These are phyloP conservation scores for Drosophila nigritarsus DNA, from an alignment of 2,888 invertebrate genomes.

Conservation along the genomic window DNA sequence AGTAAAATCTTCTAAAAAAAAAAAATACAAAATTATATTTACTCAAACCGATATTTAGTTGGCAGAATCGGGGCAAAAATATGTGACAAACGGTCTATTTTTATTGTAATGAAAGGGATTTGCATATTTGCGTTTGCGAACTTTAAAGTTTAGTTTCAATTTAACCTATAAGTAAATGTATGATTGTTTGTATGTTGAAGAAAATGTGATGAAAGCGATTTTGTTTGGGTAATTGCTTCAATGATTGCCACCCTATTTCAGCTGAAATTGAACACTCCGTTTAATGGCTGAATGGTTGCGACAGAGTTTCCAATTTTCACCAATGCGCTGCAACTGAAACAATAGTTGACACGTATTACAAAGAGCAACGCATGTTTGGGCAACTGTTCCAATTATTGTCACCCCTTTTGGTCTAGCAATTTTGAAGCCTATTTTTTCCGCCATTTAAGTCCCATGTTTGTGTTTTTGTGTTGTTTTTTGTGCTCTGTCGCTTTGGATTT, in stretches of 20 bases:
- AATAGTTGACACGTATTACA: slow-evolving; percentile 17
- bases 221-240: neutral
- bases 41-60: neutral
- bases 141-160: neutral
- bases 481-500: slow-evolving; percentile 41
- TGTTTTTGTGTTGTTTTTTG: slow-evolving; percentile 15
- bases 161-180: neutral
- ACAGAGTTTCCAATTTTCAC: neutral
- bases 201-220: neutral
- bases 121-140: neutral
- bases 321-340: neutral
- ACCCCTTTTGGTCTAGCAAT: slow-evolving; percentile 41
- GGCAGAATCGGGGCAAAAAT: neutral
- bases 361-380: slow-evolving; percentile 17
- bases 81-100: neutral
- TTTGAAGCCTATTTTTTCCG: slow-evolving; percentile 13
- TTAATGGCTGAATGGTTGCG: neutral
- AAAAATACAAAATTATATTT: neutral
- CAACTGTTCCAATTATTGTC: slow-evolving; percentile 61
- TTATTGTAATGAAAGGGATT: neutral
- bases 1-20: neutral
- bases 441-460: slow-evolving; percentile 18
- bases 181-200: neutral
- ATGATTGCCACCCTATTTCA: neutral
- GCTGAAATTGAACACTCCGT: neutral